Evolutionary conservation across 2,888 invertebrate species (phyloP).

Genomic region (Epirrhoe alternata): DNA sequence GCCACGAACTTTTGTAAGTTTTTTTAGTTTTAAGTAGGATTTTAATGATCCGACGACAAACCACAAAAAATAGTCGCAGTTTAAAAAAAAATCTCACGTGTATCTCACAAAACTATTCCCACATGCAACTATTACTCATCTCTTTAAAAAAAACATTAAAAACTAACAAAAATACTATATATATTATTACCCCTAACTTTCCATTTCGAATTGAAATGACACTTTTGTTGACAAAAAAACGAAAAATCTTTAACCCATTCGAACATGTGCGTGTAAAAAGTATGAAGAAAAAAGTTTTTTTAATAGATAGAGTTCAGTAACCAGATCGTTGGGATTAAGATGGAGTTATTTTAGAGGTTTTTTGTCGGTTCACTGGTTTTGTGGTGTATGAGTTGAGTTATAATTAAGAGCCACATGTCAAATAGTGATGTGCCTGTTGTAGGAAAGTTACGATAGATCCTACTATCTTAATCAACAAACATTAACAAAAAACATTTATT

Average conservation of each 20-base stretch:
- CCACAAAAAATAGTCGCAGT: constrained; percentile 30
- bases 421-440: constrained; percentile 51
- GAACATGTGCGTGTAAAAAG: constrained; percentile 61
- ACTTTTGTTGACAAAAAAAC: constrained; percentile 56
- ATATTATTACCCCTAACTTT: constrained; percentile 78
- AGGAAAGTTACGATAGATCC: constrained; percentile 10
- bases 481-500: too few relatives aligned
- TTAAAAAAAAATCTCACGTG: constrained; percentile 74
- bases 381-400: constrained; percentile 74
- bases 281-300: constrained; percentile 57
- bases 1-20: too few relatives aligned
- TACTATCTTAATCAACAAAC: too few relatives aligned
- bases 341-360: constrained; percentile 76
- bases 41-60: not conserved
- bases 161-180: constrained; percentile 70
- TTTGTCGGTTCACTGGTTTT: constrained; percentile 75
- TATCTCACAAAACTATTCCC: constrained; percentile 72
- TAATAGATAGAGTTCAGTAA: constrained; percentile 72
- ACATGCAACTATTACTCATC: constrained; percentile 78
- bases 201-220: constrained; percentile 81
- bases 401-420: constrained; percentile 82
- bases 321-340: constrained; percentile 77
- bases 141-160: constrained; percentile 52
- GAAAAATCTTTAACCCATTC: constrained; percentile 75
- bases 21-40: not conserved